These are phyloP conservation scores for Passer montanus DNA, from an alignment of 2,113 vertebrate species.

Conservation along the genomic window DNA sequence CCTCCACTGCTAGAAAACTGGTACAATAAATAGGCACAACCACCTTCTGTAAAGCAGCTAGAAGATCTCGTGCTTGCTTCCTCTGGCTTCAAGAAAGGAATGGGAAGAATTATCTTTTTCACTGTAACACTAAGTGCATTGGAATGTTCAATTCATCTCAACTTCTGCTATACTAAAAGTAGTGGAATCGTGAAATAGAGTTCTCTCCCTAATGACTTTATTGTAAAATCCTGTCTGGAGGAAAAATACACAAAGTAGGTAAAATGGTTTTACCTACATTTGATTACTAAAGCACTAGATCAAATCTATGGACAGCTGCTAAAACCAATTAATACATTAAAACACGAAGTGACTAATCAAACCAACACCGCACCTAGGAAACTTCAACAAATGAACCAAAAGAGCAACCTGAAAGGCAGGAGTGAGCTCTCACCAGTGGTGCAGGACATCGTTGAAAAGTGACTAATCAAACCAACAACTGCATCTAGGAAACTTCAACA, in stretches of 20 bases:
- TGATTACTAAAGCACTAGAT: neutral
- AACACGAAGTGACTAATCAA: neutral
- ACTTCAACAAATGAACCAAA: neutral
- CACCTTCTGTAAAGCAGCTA: slow-evolving; percentile 96
- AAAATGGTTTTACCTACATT: neutral
- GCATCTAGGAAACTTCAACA: neutral
- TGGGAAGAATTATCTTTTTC: neutral
- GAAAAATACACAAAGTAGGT: neutral
- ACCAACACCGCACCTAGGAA: neutral
- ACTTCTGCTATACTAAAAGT: neutral
- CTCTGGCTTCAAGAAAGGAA: slow-evolving; percentile 82
- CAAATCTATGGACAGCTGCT: neutral
- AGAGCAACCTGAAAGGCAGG: accelerated
- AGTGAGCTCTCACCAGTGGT: slow-evolving; percentile 86
- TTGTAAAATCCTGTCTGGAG: neutral
- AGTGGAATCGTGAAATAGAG: neutral
- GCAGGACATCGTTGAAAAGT: slow-evolving; percentile 89
- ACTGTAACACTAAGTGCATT: accelerated
- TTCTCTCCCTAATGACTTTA: neutral
- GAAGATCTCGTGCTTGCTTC: slow-evolving; percentile 93
- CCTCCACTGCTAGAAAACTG: slow-evolving; percentile 95
- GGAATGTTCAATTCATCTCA: neutral
- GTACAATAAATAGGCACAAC: slow-evolving; percentile 99
- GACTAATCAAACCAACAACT: neutral
- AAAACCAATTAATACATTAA: accelerated